Percentiles rank a stretch among this genome's conserved stretches.
Conservation (phyloP, 2,113 vertebrate genomes). For the Lonchura striata region DNA sequence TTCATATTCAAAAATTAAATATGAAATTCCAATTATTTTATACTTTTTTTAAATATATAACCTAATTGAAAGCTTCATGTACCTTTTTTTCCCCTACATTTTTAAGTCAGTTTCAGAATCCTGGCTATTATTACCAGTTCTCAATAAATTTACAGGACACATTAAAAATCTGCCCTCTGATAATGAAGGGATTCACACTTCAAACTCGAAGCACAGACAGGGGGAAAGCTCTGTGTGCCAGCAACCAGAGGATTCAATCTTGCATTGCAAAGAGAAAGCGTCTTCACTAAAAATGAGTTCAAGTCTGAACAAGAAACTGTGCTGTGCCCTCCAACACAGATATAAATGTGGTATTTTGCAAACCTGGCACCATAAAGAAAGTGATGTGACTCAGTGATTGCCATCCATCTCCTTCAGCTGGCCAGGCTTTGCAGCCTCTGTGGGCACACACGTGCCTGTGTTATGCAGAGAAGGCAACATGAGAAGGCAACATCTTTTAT, state of each 20-base stretch:
- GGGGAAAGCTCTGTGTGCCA: not conserved
- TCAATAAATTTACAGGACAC: not conserved
- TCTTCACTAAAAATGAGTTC: not conserved
- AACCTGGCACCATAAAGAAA: not conserved
- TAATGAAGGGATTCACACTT: not conserved
- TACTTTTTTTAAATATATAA: not conserved
- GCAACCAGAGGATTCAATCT: not conserved
- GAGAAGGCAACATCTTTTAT: not conserved
- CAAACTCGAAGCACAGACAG: not conserved
- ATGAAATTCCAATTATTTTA: not conserved
- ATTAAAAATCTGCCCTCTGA: not conserved
- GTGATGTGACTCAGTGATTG: not conserved
- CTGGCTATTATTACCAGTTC: not conserved
- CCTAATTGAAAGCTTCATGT: not conserved
- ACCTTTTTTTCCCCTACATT: not conserved
- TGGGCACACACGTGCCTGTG: not conserved
- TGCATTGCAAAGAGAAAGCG: not conserved
- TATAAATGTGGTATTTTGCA: not conserved
- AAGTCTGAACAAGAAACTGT: not conserved
- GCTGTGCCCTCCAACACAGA: not conserved
- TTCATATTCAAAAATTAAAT: not conserved
- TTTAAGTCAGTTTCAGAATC: not conserved
- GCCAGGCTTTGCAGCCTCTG: not conserved
- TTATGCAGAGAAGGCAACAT: not conserved
- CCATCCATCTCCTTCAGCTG: not conserved